phyloP scores from a whole-genome alignment of 2,797 vertebrate species.

The Novumbra hubbsi region DNA sequence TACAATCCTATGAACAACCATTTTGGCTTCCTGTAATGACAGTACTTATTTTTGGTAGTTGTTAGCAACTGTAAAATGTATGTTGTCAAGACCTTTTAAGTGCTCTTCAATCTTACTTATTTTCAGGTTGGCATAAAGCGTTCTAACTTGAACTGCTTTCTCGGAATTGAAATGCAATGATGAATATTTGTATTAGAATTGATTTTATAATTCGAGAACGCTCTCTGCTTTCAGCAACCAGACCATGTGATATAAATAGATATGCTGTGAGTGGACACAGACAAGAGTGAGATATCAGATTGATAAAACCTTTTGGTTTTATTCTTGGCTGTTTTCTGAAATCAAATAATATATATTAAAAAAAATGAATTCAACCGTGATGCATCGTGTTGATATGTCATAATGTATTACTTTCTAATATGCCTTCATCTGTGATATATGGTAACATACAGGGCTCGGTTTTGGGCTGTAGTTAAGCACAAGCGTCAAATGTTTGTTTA shows the following conservation, averaged over 20 bases:
- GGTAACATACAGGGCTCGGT: constrained; percentile 8
- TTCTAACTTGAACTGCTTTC: constrained; percentile 62
- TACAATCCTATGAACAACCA: constrained; percentile 15
- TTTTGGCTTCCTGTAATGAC: background rate
- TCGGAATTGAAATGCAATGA: constrained; percentile 73
- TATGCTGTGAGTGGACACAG: constrained; percentile 47
- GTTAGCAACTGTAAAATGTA: constrained; percentile 29
- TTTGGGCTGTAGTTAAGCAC: background rate
- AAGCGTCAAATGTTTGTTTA: too few relatives aligned
- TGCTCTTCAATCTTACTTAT: constrained; percentile 62
- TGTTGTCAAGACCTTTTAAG: constrained; percentile 54
- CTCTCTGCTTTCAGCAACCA: constrained; percentile 74
- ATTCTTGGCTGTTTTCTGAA: constrained; percentile 46
- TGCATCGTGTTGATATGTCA: constrained; percentile 58
- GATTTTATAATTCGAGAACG: constrained; percentile 76
- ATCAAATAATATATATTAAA: constrained; percentile 56
- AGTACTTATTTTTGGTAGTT: background rate
- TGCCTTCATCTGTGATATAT: constrained; percentile 24
- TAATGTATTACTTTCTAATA: constrained; percentile 55
- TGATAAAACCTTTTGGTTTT: constrained; percentile 46
- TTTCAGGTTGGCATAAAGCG: constrained; percentile 54
- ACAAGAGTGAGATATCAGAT: constrained; percentile 31
- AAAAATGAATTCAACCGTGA: constrained; percentile 37
- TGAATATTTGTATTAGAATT: constrained; percentile 80
- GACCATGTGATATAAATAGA: constrained; percentile 72